Evolutionary conservation across 2,888 invertebrate genomes (phyloP).

Genomic region (Mimumesa dahlbomi): DNA sequence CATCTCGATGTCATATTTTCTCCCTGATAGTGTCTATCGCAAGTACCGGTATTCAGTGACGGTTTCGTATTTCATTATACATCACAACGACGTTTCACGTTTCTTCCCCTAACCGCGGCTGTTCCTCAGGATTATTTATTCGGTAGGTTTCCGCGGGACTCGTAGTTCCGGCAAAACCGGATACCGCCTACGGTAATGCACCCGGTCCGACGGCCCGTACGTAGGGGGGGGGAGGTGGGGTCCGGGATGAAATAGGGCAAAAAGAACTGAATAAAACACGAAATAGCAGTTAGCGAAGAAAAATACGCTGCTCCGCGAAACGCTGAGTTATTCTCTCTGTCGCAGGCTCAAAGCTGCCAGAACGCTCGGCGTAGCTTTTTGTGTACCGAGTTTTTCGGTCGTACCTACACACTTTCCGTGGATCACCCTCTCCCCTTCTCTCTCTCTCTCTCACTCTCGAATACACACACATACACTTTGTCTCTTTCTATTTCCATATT

Average conservation of each 20-base stretch:
- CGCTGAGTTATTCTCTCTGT: conserved; percentile 74
- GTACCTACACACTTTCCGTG: conserved; percentile 45
- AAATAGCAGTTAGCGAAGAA: conserved; percentile 75
- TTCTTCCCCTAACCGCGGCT: conserved; percentile 64
- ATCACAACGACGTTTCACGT: conserved; percentile 59
- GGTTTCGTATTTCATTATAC: conserved; percentile 59
- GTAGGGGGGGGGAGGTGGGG: conserved; percentile 47
- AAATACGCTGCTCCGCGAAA: conserved; percentile 70
- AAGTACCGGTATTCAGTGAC: conserved; percentile 29
- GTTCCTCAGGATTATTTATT: conserved; percentile 76
- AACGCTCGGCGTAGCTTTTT: conserved; percentile 48
- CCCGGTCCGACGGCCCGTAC: conserved; percentile 60
- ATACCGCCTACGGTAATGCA: conserved; percentile 75
- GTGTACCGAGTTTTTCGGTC: conserved; percentile 51
- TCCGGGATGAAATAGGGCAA: conserved; percentile 71
- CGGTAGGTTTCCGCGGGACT: conserved; percentile 75
- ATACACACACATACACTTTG: too few relatives aligned
- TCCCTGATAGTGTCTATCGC: conserved; percentile 16
- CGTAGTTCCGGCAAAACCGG: conserved; percentile 72
- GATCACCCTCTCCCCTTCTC: background rate
- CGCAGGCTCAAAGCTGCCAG: conserved; percentile 66
- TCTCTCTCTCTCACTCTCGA: background rate
- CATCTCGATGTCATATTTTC: too few relatives aligned
- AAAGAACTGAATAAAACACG: conserved; percentile 74
- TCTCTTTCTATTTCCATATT: background rate